These are phyloP conservation scores for Drosophila parthenogenetica DNA, from an alignment of 2,888 invertebrate genomes.

Conservation along the genomic window DNA sequence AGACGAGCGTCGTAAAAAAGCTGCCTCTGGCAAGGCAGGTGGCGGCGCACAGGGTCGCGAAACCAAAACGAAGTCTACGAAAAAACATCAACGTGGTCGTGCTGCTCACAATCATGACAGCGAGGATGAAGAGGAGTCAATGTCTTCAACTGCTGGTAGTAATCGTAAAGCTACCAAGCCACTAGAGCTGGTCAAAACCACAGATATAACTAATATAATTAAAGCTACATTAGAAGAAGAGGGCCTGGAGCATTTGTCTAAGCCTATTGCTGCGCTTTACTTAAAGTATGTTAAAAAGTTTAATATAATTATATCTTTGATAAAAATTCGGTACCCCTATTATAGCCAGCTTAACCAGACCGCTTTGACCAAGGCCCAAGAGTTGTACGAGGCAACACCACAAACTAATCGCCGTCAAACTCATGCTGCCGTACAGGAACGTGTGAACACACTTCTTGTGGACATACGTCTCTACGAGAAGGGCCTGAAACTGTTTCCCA, in stretches of 20 bases:
- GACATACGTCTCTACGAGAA: constrained; percentile 93
- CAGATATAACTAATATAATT: constrained; percentile 89
- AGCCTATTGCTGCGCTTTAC: constrained; percentile 89
- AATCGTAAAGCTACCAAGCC: constrained; percentile 63
- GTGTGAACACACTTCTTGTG: constrained; percentile 90
- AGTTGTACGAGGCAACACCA: constrained; percentile 90
- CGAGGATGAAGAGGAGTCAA: constrained; percentile 88
- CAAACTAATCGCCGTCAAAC: constrained; percentile 91
- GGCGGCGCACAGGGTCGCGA: constrained; percentile 97
- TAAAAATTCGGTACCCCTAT: background rate
- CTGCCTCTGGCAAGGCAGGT: constrained; percentile 93
- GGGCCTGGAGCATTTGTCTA: constrained; percentile 89
- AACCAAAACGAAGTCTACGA: constrained; percentile 96
- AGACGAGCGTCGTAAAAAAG: constrained; percentile 95
- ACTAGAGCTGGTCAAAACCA: constrained; percentile 88
- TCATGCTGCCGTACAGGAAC: constrained; percentile 93
- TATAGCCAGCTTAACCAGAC: constrained; percentile 88
- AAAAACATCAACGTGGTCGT: constrained; percentile 89
- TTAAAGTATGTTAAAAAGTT: constrained; percentile 86
- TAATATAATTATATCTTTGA: background rate
- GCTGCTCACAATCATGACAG: constrained; percentile 85
- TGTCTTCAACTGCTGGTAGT: constrained; percentile 84
- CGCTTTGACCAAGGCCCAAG: constrained; percentile 89
- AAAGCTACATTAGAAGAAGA: constrained; percentile 88
- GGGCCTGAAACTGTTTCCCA: constrained; percentile 89